Percentiles rank a stretch among this genome's conserved stretches.
phyloP scores from a whole-genome alignment of 2,888 invertebrate species.

The Germaria angustata region DNA sequence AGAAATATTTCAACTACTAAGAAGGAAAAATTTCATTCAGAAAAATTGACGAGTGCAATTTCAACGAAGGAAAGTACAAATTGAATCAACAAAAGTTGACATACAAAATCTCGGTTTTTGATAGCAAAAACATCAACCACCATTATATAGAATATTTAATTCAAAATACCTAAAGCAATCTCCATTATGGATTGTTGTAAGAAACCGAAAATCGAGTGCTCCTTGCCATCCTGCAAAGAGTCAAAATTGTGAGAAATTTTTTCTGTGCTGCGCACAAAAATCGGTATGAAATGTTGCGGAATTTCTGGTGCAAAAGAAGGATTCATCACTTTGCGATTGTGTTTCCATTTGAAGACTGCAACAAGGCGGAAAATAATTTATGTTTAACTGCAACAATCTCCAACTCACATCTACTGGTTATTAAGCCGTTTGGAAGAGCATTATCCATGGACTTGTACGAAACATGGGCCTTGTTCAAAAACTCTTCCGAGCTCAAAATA shows the following conservation, averaged over 20 bases:
- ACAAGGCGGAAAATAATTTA: not conserved
- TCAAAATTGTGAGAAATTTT: constrained; percentile 29
- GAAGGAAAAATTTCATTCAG: no score
- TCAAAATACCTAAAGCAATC: constrained; percentile 28
- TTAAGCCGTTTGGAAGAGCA: constrained; percentile 43
- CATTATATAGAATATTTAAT: no score
- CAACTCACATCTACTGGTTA: constrained; percentile 32
- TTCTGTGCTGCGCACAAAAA: not conserved
- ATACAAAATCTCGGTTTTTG: no score
- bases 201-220: constrained; percentile 20
- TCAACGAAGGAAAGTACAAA: no score
- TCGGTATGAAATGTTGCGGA: constrained; percentile 12
- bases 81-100: no score
- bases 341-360: constrained; percentile 46
- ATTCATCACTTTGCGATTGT: constrained; percentile 54
- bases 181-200: constrained; percentile 18
- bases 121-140: no score
- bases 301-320: constrained; percentile 21
- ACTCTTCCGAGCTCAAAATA: constrained; percentile 63
- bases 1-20: no score
- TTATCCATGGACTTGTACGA: constrained; percentile 40
- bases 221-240: not conserved
- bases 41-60: no score
- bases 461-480: constrained; percentile 57
- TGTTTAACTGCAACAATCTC: not conserved